phyloP scores from a whole-genome alignment of 1,140 invertebrate species.

The Drosophila tropicalis region DNA sequence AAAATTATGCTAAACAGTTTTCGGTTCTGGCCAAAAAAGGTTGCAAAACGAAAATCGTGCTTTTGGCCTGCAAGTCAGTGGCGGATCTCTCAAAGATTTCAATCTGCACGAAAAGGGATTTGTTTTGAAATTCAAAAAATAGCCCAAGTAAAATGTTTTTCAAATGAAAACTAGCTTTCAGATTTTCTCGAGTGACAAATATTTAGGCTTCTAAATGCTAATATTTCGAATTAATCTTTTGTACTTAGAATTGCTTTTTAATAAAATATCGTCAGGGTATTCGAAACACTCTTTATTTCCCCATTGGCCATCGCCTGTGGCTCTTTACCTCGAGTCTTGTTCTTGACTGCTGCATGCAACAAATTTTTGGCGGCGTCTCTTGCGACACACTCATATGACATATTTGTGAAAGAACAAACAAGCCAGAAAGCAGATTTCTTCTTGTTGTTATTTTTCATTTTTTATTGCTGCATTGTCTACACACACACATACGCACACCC shows the following conservation, averaged over 20 bases:
- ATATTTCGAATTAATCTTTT: too few relatives aligned
- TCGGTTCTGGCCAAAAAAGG: slow-evolving; percentile 67
- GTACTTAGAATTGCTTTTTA: too few relatives aligned
- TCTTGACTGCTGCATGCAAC: slow-evolving; percentile 53
- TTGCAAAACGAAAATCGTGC: slow-evolving; percentile 77
- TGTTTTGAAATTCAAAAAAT: too few relatives aligned
- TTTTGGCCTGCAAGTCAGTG: slow-evolving; percentile 34
- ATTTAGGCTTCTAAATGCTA: too few relatives aligned
- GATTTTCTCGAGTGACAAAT: too few relatives aligned
- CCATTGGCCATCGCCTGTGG: neutral
- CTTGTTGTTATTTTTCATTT: slow-evolving; percentile 13
- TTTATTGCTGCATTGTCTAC: slow-evolving; percentile 56
- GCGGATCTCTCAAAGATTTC: neutral
- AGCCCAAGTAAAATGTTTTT: too few relatives aligned
- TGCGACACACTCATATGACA: slow-evolving; percentile 78
- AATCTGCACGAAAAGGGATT: neutral
- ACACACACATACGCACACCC: neutral
- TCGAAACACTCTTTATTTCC: neutral
- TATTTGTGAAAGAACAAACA: slow-evolving; percentile 58
- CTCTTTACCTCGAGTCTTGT: neutral
- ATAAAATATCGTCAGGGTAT: neutral
- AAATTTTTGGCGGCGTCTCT: slow-evolving; percentile 83
- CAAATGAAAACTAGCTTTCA: too few relatives aligned
- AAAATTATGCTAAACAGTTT: slow-evolving; percentile 81
- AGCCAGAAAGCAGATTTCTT: slow-evolving; percentile 43